Evolutionary conservation across 1,140 invertebrate species (phyloP), one percentile per base, ranked within the genome.

Genomic region (Drosophila kikkawai): DNA sequence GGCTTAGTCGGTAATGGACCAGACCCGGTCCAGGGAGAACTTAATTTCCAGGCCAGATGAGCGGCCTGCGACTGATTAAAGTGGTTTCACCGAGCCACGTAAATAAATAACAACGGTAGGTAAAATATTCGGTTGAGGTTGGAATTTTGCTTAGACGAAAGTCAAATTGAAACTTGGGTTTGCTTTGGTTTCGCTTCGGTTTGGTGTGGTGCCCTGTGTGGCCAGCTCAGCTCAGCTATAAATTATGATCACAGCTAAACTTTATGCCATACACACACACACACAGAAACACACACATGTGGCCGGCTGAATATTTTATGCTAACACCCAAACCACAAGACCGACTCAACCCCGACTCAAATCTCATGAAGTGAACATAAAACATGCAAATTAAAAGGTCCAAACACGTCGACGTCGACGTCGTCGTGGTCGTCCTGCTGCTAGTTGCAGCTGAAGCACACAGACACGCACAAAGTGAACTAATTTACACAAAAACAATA

Each of bases 401-500:
- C 85, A 79, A 90, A 90, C 85, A 90, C 81, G 75, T 88, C 76
- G 84, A 75, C 84, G 66, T 64, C 57, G 45, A 39, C 59, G 47
- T 17, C 59, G 47, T 17, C 45, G 29, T 51, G 36, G 44, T 22
- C 12, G 45, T 51, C 50, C 42, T 48, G 22, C 22, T 44, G 44
- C 47, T 75, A 79, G 69, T 68, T 71, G 70, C 60, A 67, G 39
- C 58, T 22, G 58, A 78, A 55, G 67, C 67, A 76, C 82, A 50
- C 51, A 78, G 64, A 56, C 61, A 75, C 69, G 45, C 63, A 58
- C 80, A 81, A 84, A 85, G 82, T 85, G 84, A 88, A 84, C 85
- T 88, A 90, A 90, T 88, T 88, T 90, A 90, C 85, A 88, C 85
- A 88, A 85, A 90, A 88, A 88, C 84, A 88, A 88, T 88, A 84